Evolutionary conservation across 2,113 vertebrate genomes (phyloP).

Genomic region (Hippocampus mohnikei): DNA sequence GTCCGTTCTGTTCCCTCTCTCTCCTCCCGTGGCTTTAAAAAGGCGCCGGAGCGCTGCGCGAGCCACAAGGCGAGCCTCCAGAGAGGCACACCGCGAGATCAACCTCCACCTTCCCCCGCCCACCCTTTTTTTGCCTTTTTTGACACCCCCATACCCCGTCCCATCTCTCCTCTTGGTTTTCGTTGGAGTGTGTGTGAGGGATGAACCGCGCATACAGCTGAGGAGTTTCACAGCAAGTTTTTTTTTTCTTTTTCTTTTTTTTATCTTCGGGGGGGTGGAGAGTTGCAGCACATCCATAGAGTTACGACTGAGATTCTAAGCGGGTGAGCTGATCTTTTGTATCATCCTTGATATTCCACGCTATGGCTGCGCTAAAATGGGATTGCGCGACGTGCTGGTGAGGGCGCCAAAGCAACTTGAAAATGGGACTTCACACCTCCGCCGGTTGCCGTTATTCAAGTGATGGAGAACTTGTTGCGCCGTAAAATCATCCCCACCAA

Average conservation of each 20-base stretch:
- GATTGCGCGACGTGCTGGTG: neutral
- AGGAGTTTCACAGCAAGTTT: conserved; percentile 56
- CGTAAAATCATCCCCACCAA: neutral
- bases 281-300: neutral
- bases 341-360: neutral
- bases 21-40: conserved; percentile 73
- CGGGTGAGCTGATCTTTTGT: neutral
- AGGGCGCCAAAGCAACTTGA: neutral
- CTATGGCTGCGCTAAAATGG: neutral
- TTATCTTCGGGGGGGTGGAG: neutral
- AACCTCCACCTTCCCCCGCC: no score
- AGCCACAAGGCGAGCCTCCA: conserved; percentile 59
- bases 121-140: neutral
- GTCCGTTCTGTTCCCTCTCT: conserved; percentile 77
- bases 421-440: neutral
- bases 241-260: neutral
- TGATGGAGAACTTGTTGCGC: conserved; percentile 52
- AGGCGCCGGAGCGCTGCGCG: conserved; percentile 53
- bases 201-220: neutral
- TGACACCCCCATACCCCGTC: neutral
- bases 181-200: neutral
- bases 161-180: neutral
- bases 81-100: conserved; percentile 42
- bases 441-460: neutral
- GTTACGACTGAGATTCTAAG: neutral